phyloP scores from a whole-genome alignment of 2,113 vertebrate species.

The Nycticorax nycticorax region DNA sequence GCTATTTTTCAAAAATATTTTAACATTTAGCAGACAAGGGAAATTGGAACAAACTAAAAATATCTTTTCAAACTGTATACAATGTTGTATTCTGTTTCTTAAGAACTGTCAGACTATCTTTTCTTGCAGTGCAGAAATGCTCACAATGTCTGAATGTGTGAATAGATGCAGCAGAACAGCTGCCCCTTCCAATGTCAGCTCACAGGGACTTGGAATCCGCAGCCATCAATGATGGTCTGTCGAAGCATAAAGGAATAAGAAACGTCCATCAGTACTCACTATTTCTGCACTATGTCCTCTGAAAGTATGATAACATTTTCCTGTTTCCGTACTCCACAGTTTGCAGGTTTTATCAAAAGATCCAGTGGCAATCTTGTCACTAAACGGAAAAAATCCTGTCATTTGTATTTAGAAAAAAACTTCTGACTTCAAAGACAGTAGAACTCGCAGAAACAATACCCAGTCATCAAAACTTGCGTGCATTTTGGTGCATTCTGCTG shows the following conservation, averaged over 20 bases:
- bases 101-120: neutral
- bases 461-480: neutral
- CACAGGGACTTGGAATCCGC: neutral
- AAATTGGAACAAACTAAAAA: neutral
- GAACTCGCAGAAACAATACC: neutral
- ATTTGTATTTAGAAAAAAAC: neutral
- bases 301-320: conserved; percentile 90
- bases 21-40: neutral
- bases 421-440: neutral
- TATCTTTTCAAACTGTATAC: neutral
- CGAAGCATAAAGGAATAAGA: neutral
- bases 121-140: neutral
- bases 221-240: neutral
- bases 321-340: conserved; percentile 90
- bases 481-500: neutral
- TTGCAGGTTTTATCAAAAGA: conserved; percentile 97
- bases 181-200: neutral
- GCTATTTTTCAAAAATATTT: neutral
- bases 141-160: neutral
- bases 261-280: conserved; percentile 75
- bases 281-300: conserved; percentile 91
- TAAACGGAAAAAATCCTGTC: conserved; percentile 53
- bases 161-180: neutral
- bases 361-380: conserved; percentile 95
- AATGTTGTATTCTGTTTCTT: neutral